Percentiles rank a stretch among this genome's conserved stretches.
Evolutionary conservation across 2,888 invertebrate genomes (phyloP).

Genomic region (Hoplodrina blanda): DNA sequence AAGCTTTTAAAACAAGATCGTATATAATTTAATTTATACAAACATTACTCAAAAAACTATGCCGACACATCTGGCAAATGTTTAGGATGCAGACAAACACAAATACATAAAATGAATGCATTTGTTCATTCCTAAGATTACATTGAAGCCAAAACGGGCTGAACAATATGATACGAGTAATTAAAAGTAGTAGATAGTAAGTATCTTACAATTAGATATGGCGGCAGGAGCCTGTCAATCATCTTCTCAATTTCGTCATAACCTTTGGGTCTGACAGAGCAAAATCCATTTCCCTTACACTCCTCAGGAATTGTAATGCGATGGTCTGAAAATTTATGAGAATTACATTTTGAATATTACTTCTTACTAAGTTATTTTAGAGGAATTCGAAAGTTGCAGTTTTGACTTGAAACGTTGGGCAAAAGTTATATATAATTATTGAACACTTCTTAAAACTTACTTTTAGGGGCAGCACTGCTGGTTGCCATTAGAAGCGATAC

Average conservation of each 20-base stretch:
- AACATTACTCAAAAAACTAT: not conserved
- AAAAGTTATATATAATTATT: not conserved
- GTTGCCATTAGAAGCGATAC: constrained; percentile 4
- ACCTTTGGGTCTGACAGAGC: constrained; percentile 51
- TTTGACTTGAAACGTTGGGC: not conserved
- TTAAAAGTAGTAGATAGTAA: too few species aligned
- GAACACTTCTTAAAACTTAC: constrained; percentile 24
- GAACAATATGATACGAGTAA: too few species aligned
- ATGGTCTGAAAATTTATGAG: constrained; percentile 29
- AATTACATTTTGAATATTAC: not conserved
- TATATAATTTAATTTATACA: not conserved
- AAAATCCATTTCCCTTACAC: constrained; percentile 52
- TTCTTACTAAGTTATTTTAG: too few species aligned
- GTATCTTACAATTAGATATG: constrained; percentile 22
- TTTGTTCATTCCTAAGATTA: not conserved
- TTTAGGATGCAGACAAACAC: not conserved
- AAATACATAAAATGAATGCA: constrained; percentile 1
- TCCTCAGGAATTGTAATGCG: constrained; percentile 43
- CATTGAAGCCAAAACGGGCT: not conserved
- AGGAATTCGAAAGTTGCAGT: not conserved
- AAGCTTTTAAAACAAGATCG: not conserved
- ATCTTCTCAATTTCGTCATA: constrained; percentile 59
- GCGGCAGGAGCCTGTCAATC: constrained; percentile 32
- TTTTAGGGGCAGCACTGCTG: constrained; percentile 23
- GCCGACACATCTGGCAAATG: not conserved